Base-by-base conservation (phyloP, 2,113 vertebrate genomes). In the Corythoichthys intestinalis region DNA sequence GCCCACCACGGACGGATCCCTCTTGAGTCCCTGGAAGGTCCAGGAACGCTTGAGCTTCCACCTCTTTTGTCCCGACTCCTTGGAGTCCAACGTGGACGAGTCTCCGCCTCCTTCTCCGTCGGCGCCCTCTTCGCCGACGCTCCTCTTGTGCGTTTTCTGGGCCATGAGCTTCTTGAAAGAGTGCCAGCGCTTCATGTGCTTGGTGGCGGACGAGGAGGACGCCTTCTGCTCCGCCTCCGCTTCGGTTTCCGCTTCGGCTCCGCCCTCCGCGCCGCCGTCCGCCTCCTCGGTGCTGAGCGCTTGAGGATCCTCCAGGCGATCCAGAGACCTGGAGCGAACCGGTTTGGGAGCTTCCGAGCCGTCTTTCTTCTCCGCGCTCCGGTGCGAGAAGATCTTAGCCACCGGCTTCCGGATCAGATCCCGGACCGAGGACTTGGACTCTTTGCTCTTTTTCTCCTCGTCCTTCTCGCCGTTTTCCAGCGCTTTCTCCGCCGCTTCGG, bases 11-110 rank as follows among this genome's bases (percentile, higher is more conserved):
- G 92, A 93, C 1, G 91, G 37, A 77, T 93, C 92, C 75, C 91
- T 91, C 88, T 93, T 93, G 75, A 93, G 64, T 44, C 91, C 92
- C 80, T 93, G 92, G 87, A 93, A 93, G 70, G 92, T 93, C 92
- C 92, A 93, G 58, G 92, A 93, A 48, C 92, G 89, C 73, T 93
- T 93, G 72, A 93, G 83, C 69, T 92, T 93, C 92, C 92, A 92
- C 67, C 85, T 81, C 80, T 91, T 93, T 73, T 92, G 91, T 2
- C 91, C 91, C 2, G 89, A 90, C 76, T 90, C 87, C 61, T 87
- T 91, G 62, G 89, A 92, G 64, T 92, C 92, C 68, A 92, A 65
- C 0, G 91, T 91, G 64, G 87, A 89, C 62, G 84, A 87, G 80
- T 93, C 90, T 12, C 89, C 86, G 0, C 87, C 83, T 56, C 82